Conservation (phyloP, 2,113 vertebrate species). For the Conger conger region DNA sequence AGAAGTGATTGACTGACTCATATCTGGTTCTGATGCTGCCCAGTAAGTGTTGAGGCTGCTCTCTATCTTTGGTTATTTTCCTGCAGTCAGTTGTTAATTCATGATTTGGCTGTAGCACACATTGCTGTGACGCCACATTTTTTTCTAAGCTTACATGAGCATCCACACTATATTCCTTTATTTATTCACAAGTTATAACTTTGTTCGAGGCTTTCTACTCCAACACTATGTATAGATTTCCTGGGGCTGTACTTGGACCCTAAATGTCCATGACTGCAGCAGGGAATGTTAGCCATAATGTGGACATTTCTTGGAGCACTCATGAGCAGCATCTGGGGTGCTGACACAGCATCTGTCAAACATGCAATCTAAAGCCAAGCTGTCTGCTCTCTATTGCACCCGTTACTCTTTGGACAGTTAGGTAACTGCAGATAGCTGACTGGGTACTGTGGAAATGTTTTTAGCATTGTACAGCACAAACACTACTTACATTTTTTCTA, state of each 20-base stretch:
- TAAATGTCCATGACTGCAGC: background rate
- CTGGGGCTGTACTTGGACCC: background rate
- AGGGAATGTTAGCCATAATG: background rate
- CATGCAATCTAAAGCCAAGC: conserved; percentile 8
- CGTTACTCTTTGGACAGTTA: background rate
- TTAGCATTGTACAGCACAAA: background rate
- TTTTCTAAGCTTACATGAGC: background rate
- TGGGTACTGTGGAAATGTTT: background rate
- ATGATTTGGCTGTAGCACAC: background rate
- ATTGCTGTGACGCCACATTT: background rate
- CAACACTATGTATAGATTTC: background rate
- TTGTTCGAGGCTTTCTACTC: background rate
- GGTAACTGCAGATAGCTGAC: background rate
- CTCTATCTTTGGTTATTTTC: no score
- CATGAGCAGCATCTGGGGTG: background rate
- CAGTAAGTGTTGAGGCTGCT: no score
- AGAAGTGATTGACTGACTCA: conserved; percentile 27
- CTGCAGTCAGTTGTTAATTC: conserved; percentile 4
- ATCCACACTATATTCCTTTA: background rate
- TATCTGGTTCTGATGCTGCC: background rate
- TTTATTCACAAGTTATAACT: background rate
- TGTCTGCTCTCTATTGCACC: background rate
- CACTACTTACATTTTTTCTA: background rate
- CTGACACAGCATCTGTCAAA: conserved; percentile 23
- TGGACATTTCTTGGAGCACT: background rate